phyloP scores from a whole-genome alignment of 2,888 invertebrate species.

The Tuberolachnus salignus region DNA sequence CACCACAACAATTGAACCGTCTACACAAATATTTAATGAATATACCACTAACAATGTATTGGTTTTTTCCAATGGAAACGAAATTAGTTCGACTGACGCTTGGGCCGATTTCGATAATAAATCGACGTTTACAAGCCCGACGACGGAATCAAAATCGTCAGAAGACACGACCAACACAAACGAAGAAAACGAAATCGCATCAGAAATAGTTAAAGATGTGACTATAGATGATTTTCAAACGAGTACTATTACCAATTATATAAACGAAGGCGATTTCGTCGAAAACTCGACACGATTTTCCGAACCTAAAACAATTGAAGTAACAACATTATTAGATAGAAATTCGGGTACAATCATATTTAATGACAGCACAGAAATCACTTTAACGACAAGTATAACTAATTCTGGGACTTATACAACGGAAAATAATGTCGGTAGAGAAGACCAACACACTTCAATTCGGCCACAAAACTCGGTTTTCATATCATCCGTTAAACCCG shows the following conservation, averaged over 20 bases:
- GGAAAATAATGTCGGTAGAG: not conserved
- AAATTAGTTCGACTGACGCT: too few species aligned
- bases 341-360: not conserved
- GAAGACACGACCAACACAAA: not conserved
- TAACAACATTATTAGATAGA: not conserved
- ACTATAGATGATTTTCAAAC: not conserved
- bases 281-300: conserved; percentile 3
- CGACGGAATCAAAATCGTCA: not conserved
- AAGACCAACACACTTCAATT: not conserved
- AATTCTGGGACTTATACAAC: not conserved
- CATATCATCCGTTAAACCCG: not conserved
- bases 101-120: not conserved
- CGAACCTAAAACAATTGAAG: not conserved
- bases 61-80: not conserved
- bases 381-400: not conserved
- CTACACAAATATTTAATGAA: not conserved
- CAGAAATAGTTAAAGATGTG: not conserved
- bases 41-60: not conserved
- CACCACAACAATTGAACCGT: not conserved
- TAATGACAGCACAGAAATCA: not conserved
- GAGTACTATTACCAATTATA: not conserved
- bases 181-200: not conserved
- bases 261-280: not conserved
- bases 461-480: not conserved
- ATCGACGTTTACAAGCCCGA: not conserved